Percentiles rank a stretch among this genome's conserved stretches.
Conservation (phyloP, 2,113 vertebrate genomes). For the Percopsis transmontana region DNA sequence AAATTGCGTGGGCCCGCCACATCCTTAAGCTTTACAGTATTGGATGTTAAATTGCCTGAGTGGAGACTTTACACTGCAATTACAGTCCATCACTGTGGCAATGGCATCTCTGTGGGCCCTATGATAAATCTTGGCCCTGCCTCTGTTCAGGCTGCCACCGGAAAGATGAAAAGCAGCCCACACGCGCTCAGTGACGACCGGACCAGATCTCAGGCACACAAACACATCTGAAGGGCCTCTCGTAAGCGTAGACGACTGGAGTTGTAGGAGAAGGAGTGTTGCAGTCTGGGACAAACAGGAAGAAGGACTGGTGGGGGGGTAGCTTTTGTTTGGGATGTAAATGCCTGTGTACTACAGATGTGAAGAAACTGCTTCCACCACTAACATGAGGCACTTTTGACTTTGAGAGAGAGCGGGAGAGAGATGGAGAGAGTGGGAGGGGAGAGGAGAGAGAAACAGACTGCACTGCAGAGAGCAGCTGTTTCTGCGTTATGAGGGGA, state of each 20-base stretch:
- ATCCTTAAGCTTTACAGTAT: conserved; percentile 49
- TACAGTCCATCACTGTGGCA: conserved; percentile 34
- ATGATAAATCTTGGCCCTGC: conserved; percentile 47
- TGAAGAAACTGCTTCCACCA: conserved; percentile 67
- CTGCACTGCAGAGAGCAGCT: conserved; percentile 77
- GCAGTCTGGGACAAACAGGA: conserved; percentile 60
- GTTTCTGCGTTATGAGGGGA: conserved; percentile 76
- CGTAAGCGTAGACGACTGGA: conserved; percentile 41
- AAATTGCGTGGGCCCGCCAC: conserved; percentile 39
- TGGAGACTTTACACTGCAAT: conserved; percentile 45
- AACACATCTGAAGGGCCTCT: conserved; percentile 61
- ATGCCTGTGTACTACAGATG: conserved; percentile 71
- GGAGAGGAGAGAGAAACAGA: conserved; percentile 58
- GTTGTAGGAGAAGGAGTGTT: conserved; percentile 57
- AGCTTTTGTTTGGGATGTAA: conserved; percentile 78
- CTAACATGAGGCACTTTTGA: conserved; percentile 77
- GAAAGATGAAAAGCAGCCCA: conserved; percentile 61
- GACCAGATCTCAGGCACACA: conserved; percentile 56
- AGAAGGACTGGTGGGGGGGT: conserved; percentile 57
- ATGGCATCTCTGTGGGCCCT: conserved; percentile 42
- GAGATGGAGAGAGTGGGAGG: conserved; percentile 5
- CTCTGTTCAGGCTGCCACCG: conserved; percentile 36
- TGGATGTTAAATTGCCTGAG: conserved; percentile 49
- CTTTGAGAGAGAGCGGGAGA: conserved; percentile 67
- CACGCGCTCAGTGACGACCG: conserved; percentile 48